Conservation (phyloP, 1,140 invertebrate genomes). For the Epicauta chinensis region DNA sequence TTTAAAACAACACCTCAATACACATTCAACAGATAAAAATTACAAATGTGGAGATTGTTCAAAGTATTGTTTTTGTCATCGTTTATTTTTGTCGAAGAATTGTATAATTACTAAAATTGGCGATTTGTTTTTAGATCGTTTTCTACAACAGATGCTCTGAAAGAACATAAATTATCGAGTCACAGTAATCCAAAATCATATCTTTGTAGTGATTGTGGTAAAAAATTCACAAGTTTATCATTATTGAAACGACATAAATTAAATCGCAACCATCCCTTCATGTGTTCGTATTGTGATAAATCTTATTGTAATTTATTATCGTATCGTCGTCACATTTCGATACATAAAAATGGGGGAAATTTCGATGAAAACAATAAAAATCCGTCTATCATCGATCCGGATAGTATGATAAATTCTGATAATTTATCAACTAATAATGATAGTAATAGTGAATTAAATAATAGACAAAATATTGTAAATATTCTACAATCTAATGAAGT, state of each 20-base stretch:
- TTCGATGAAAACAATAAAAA: constrained; percentile 1
- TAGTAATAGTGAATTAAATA: too few relatives aligned
- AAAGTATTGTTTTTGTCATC: constrained; percentile 13
- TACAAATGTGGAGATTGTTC: constrained; percentile 27
- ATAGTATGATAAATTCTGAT: too few relatives aligned
- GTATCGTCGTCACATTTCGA: constrained; percentile 66
- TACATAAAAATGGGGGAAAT: constrained; percentile 52
- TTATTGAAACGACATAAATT: constrained; percentile 46
- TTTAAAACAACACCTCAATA: constrained; percentile 26
- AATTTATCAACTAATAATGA: too few relatives aligned
- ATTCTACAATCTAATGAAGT: too few relatives aligned
- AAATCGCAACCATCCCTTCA: constrained; percentile 36
- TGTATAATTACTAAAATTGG: too few relatives aligned
- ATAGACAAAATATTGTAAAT: too few relatives aligned
- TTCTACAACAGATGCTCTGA: constrained; percentile 27
- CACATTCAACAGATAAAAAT: constrained; percentile 25
- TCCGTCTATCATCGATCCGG: background rate
- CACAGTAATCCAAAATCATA: constrained; percentile 51
- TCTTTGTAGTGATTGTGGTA: constrained; percentile 50
- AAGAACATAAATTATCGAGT: constrained; percentile 45
- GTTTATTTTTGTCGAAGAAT: too few relatives aligned
- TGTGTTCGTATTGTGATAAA: constrained; percentile 63
- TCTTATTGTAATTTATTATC: constrained; percentile 62
- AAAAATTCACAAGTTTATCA: constrained; percentile 47
- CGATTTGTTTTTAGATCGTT: constrained; percentile 18